A percentile compares a stretch with the other conserved stretches of the same genome.
Conservation (phyloP, 2,113 vertebrate genomes). For the Rhinoderma darwinii region DNA sequence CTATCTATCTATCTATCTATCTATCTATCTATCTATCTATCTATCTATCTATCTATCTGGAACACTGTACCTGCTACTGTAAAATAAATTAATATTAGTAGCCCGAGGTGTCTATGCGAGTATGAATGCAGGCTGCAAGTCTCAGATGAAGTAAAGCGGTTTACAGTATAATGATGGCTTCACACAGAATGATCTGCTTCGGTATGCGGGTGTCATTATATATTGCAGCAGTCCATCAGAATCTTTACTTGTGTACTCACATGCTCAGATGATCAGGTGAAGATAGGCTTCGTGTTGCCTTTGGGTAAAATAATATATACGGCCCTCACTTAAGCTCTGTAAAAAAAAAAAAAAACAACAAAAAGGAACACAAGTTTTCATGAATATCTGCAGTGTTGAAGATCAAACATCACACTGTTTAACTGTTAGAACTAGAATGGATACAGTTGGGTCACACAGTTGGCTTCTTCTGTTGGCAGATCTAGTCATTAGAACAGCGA, state of each 20-base stretch:
- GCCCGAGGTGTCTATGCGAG: neutral
- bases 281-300: neutral
- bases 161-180: neutral
- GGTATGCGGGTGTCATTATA: neutral
- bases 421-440: no score
- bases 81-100: neutral
- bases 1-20: constrained; percentile 47
- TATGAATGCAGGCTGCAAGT: neutral
- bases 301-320: neutral
- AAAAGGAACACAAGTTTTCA: no score
- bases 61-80: neutral
- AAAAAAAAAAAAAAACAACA: no score
- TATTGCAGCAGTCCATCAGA: neutral
- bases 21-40: neutral
- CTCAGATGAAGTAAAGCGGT: neutral
- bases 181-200: neutral
- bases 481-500: no score
- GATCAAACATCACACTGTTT: no score
- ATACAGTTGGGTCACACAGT: no score
- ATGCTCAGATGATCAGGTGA: neutral
- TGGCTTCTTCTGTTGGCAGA: no score
- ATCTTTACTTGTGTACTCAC: neutral
- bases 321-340: no score
- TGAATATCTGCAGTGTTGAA: no score
- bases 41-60: neutral